These are phyloP conservation scores for Sinella curviseta DNA, from an alignment of 1,140 invertebrate genomes.

Conservation along the genomic window DNA sequence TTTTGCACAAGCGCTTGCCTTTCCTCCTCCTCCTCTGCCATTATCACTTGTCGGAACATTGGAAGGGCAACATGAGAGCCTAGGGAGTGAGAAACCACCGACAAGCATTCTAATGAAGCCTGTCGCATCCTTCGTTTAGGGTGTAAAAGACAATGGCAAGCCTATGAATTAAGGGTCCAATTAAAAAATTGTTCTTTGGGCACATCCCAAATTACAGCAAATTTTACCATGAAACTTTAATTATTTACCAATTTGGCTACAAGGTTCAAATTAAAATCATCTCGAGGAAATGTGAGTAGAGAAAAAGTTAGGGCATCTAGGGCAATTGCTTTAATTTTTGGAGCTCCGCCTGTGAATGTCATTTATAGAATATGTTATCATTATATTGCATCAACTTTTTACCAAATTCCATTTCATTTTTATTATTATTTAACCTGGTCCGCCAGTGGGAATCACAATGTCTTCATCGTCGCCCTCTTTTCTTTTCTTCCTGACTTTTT, in stretches of 20 bases:
- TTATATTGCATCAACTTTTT: not conserved
- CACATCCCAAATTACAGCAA: no score
- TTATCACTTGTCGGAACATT: constrained; percentile 46
- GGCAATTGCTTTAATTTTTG: constrained; percentile 38
- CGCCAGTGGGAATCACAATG: constrained; percentile 18
- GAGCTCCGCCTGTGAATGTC: not conserved
- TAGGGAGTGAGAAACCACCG: constrained; percentile 73
- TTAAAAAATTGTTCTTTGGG: not conserved
- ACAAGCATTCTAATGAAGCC: constrained; percentile 75
- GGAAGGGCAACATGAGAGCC: constrained; percentile 55
- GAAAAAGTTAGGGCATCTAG: constrained; percentile 58
- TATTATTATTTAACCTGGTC: not conserved
- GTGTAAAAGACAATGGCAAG: constrained; percentile 65
- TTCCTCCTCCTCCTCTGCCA: constrained; percentile 7
- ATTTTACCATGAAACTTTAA: no score
- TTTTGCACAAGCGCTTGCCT: not conserved
- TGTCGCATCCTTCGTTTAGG: constrained; percentile 72
- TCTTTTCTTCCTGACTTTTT: constrained; percentile 1
- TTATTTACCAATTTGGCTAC: constrained; percentile 61
- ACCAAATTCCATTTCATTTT: not conserved
- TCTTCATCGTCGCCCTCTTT: constrained; percentile 4
- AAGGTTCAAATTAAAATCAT: constrained; percentile 70
- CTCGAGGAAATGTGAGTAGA: constrained; percentile 75
- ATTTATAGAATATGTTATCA: not conserved
- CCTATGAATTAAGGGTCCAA: constrained; percentile 53